Conservation (phyloP, 1,140 invertebrate species). For the Diplogasteroides magnus region DNA sequence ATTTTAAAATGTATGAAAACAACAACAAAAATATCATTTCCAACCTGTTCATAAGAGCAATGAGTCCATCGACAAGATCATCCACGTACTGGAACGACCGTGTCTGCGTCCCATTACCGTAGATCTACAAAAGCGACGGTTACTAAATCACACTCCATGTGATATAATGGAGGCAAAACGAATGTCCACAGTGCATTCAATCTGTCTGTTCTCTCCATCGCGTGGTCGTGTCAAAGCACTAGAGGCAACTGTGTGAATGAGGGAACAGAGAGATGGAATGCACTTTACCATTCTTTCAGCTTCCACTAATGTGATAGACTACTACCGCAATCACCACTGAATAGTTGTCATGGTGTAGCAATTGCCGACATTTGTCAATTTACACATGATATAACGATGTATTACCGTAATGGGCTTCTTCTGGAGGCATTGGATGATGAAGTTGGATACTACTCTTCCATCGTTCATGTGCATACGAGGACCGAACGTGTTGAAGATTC, state of each 20-base stretch:
- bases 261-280: too few species aligned
- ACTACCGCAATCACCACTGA: too few species aligned
- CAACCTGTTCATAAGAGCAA: slow-evolving; percentile 75
- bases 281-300: too few species aligned
- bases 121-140: slow-evolving; percentile 64
- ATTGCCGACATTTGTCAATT: slow-evolving; percentile 10
- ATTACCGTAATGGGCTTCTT: slow-evolving; percentile 84
- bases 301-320: too few species aligned
- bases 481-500: slow-evolving; percentile 99
- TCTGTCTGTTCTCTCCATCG: too few species aligned
- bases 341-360: too few species aligned
- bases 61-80: slow-evolving; percentile 89
- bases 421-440: slow-evolving; percentile 90
- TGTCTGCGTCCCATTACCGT: slow-evolving; percentile 91
- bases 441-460: slow-evolving; percentile 95
- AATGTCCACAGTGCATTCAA: too few species aligned
- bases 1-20: neutral
- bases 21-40: too few species aligned
- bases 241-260: too few species aligned
- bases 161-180: slow-evolving; percentile 24
- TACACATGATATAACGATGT: slow-evolving; percentile 6
- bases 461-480: slow-evolving; percentile 99
- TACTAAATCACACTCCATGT: slow-evolving; percentile 16
- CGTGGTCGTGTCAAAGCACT: too few species aligned
- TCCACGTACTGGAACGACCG: slow-evolving; percentile 96